Percentiles rank a stretch among this genome's conserved stretches.
Evolutionary conservation across 37 sponge, comb jelly and placozoan genomes (phyloP).

Genomic region (Ephydatia muelleri): DNA sequence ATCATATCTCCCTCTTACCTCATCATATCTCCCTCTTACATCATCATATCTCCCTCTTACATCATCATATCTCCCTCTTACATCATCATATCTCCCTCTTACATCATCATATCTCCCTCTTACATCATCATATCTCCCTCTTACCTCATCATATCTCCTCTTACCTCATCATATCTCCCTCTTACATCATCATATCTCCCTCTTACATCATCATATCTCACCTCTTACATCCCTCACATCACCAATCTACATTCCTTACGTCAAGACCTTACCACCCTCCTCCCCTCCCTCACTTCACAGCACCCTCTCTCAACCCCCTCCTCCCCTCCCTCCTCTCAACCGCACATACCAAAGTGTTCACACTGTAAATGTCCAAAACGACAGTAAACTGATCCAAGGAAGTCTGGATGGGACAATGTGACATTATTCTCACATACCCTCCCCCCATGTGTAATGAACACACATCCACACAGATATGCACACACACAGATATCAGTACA

Average conservation of each 20-base stretch:
- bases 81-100: neutral
- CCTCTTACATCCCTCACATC: constrained; percentile 26
- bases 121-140: neutral
- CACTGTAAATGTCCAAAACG: constrained; percentile 30
- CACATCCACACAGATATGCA: constrained; percentile 12
- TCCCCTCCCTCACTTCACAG: neutral
- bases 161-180: neutral
- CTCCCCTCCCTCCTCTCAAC: constrained; percentile 14
- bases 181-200: no score
- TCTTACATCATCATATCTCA: constrained; percentile 14
- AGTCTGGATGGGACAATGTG: neutral
- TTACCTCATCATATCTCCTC: neutral
- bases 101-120: neutral
- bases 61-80: neutral
- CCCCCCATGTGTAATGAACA: constrained; percentile 23
- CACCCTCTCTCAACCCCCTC: neutral
- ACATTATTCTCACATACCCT: neutral
- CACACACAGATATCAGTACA: neutral
- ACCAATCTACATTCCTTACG: constrained; percentile 16
- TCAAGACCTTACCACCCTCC: constrained; percentile 14
- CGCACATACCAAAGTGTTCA: constrained; percentile 60
- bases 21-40: neutral
- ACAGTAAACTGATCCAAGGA: neutral
- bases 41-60: no score
- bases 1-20: neutral